These are phyloP conservation scores for Pseudochaenichthys georgianus DNA, from an alignment of 2,797 vertebrate species.

Conservation along the genomic window DNA sequence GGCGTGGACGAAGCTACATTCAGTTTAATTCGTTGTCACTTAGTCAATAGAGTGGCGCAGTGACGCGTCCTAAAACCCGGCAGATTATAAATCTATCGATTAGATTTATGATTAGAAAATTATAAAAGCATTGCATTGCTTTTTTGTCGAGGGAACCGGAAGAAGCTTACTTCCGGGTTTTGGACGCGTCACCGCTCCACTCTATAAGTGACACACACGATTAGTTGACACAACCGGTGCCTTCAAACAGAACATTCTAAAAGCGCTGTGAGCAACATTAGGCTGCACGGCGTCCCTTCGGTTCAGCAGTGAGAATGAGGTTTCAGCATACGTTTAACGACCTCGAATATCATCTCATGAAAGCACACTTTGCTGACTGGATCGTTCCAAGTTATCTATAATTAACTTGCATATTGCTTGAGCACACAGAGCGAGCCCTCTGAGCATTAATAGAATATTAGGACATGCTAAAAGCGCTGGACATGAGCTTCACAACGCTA, in stretches of 20 bases:
- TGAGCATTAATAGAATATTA: constrained; percentile 40
- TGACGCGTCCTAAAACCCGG: too few relatives aligned
- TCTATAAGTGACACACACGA: not conserved
- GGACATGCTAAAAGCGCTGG: constrained; percentile 29
- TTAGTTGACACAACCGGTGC: not conserved
- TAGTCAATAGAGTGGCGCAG: not conserved
- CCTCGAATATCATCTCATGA: constrained; percentile 62
- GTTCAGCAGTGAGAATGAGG: constrained; percentile 50
- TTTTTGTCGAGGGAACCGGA: too few relatives aligned
- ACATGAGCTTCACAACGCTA: constrained; percentile 20
- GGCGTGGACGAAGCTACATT: too few relatives aligned
- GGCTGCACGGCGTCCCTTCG: constrained; percentile 39
- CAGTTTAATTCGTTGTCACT: not conserved
- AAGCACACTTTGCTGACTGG: constrained; percentile 70
- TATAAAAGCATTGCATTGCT: too few relatives aligned
- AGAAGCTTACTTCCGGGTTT: too few relatives aligned
- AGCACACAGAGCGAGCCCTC: constrained; percentile 42
- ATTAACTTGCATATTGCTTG: constrained; percentile 68
- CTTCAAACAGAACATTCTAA: constrained; percentile 3
- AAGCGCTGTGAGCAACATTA: constrained; percentile 51
- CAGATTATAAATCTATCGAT: too few relatives aligned
- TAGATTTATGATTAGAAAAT: too few relatives aligned
- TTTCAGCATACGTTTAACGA: constrained; percentile 71
- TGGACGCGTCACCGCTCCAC: too few relatives aligned
- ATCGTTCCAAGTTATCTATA: constrained; percentile 73